Percentiles rank a stretch among this genome's conserved stretches.
Conservation (phyloP, 2,888 invertebrate genomes). For the Ornithoptera alexandrae region DNA sequence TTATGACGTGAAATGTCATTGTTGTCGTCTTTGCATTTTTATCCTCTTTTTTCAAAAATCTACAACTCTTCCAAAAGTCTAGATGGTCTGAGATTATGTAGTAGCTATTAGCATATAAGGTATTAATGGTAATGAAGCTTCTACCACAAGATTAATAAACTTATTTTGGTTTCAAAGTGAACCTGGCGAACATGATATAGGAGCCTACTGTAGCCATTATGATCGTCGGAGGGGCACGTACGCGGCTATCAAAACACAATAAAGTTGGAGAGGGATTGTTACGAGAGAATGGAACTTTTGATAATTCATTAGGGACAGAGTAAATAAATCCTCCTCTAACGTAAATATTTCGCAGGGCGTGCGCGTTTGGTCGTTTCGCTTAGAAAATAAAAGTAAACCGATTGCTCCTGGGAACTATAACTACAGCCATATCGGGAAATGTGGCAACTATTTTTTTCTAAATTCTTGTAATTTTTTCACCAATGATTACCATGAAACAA, state of each 20-base stretch:
- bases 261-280: neutral
- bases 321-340: conserved; percentile 21
- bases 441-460: conserved; percentile 2
- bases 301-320: conserved; percentile 17
- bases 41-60: neutral
- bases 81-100: no score
- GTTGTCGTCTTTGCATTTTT: neutral
- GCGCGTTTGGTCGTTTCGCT: conserved; percentile 17
- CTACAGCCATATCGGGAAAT: neutral
- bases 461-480: no score
- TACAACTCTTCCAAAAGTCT: neutral
- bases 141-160: no score
- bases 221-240: conserved; percentile 1
- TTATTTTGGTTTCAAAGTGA: no score
- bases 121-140: no score
- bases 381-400: conserved; percentile 13
- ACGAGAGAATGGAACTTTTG: conserved; percentile 10
- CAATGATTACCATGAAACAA: no score
- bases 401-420: conserved; percentile 17
- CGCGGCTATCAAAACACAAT: conserved; percentile 6
- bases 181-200: no score
- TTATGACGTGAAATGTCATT: neutral
- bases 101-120: no score
- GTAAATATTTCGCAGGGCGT: conserved; percentile 7
- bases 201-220: no score